These are phyloP conservation scores for Mesocricetus auratus DNA, from an alignment of 2,113 vertebrate genomes.

Conservation along the genomic window DNA sequence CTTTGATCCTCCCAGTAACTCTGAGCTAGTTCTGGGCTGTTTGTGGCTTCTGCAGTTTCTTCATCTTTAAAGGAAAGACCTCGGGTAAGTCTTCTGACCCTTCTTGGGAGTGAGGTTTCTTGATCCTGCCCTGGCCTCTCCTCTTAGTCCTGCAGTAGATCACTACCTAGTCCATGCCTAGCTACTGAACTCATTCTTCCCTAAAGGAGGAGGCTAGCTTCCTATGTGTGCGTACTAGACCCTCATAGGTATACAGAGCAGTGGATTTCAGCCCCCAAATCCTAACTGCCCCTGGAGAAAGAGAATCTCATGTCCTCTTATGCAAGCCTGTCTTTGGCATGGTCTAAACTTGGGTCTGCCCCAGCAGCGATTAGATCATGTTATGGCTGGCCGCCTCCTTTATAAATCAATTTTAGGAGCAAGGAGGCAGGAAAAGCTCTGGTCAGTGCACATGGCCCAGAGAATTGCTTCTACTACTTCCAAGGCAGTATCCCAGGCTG, in stretches of 20 bases:
- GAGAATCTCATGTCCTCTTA: constrained; percentile 77
- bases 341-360: constrained; percentile 77
- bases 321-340: constrained; percentile 82
- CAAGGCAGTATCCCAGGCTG: neutral
- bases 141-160: neutral
- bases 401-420: constrained; percentile 82
- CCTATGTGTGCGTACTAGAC: constrained; percentile 27
- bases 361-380: constrained; percentile 81
- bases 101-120: neutral
- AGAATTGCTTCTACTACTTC: constrained; percentile 65
- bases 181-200: constrained; percentile 18
- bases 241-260: constrained; percentile 20
- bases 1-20: neutral
- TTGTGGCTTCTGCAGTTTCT: constrained; percentile 42
- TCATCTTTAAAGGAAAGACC: constrained; percentile 39
- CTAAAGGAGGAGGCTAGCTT: constrained; percentile 41
- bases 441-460: constrained; percentile 58
- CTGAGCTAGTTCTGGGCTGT: constrained; percentile 39
- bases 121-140: neutral
- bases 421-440: constrained; percentile 72
- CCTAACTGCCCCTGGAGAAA: constrained; percentile 68
- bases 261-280: constrained; percentile 27
- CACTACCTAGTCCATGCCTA: neutral
- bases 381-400: constrained; percentile 80
- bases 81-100: neutral